Evolutionary conservation across 35 echinoderm and acorn worm genomes (phyloP), one percentile per base, ranked within the genome.

Genomic region (Apostichopus parvimensis): DNA sequence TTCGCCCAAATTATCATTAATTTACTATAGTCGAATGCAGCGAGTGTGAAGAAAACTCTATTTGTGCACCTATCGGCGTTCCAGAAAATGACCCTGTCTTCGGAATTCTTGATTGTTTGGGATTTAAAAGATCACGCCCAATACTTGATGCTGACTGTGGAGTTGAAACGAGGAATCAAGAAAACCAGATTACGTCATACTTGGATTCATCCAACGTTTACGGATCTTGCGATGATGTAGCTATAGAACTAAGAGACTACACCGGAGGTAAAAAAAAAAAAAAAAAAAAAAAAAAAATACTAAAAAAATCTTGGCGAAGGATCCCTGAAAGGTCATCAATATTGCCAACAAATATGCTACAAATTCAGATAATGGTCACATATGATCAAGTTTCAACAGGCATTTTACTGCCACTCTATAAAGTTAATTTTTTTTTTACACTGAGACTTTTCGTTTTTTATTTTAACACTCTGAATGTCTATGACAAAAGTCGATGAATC

Each of bases 111-210:
- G 6, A 82, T 22, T 93, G 92, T 54, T 8, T 93, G 15, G 53
- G 89, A 53, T 93, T 93, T 55, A 93, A 45, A 13, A 25, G 92
- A 89, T 88, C 92, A 15, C 18, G 85, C 10, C 70, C 55, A 14
- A 28, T 64, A 3, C 64, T 78, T 14, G 34, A 24, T 26, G 21
- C 64, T 17, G 12, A 54, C 18, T 80, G 84, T 21, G 8, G 17
- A 0, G 75, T 59, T 23, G 5, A 1, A n/a, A 14, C 72, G 1
- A 22, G 86, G 8, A 62, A 89, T 54, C 92, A 93, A 28, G 64
- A 87, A 77, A 93, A 93, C 56, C 66, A 73, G 45, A 89, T 93
- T 20, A 88, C 92, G 24, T 93, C 92, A 53, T 93, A 93, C 28
- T 56, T 93, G 5, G 92, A 93, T 22, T 57, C 73, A 4, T 93